These are phyloP conservation scores for Tricholauxania praeusta DNA, from an alignment of 2,888 invertebrate species.

Conservation along the genomic window DNA sequence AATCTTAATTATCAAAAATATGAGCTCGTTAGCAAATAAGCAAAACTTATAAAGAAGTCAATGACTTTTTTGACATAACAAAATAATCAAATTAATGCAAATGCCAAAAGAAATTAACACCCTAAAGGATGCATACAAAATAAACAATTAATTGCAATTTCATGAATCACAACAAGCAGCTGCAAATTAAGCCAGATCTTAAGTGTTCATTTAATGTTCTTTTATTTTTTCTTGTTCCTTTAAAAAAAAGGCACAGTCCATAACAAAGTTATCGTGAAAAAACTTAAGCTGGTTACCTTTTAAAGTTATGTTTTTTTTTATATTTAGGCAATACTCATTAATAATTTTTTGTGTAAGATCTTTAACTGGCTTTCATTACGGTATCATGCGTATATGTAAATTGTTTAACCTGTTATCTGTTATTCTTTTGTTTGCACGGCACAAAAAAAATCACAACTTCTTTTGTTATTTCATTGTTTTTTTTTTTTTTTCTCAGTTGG, in stretches of 20 bases:
- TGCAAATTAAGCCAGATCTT: too few species aligned
- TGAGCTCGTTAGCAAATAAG: too few species aligned
- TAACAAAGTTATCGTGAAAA: too few species aligned
- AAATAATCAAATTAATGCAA: too few species aligned
- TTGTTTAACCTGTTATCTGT: slow-evolving; percentile 7
- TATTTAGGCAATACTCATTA: background rate
- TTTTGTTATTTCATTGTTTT: slow-evolving; percentile 19
- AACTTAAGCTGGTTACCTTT: too few species aligned
- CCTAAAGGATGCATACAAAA: background rate
- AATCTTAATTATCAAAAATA: too few species aligned
- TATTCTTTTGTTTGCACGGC: slow-evolving; percentile 27
- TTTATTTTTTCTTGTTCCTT: background rate
- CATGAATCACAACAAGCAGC: too few species aligned
- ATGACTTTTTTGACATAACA: too few species aligned
- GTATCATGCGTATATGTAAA: slow-evolving; percentile 33
- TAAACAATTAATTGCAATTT: too few species aligned
- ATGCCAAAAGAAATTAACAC: too few species aligned
- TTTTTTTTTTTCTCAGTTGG: background rate
- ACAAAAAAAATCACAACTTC: background rate
- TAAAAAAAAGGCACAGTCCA: too few species aligned
- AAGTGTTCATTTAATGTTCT: background rate
- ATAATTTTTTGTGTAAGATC: background rate
- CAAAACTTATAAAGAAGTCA: too few species aligned
- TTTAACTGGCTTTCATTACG: slow-evolving; percentile 14
- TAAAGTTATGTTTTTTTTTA: background rate